A percentile compares a stretch with the other conserved stretches of the same genome.
These are phyloP conservation scores for Orussus abietinus DNA, from an alignment of 1,140 invertebrate species.

Conservation along the genomic window DNA sequence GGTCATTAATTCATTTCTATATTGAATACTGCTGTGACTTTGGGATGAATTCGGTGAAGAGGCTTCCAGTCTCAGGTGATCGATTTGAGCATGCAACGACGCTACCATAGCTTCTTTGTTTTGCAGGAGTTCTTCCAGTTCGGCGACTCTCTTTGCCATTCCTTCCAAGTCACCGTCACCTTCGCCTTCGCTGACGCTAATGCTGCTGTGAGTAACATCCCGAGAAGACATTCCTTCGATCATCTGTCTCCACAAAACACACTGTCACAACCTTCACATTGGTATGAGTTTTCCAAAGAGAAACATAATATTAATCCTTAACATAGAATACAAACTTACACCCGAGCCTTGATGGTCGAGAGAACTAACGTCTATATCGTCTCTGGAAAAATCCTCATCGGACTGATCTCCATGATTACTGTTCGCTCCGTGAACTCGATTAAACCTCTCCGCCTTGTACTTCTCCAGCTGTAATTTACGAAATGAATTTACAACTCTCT, in stretches of 20 bases:
- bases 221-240: constrained; percentile 33
- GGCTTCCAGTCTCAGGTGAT: constrained; percentile 40
- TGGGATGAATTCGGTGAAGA: constrained; percentile 47
- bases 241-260: constrained; percentile 18
- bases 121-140: constrained; percentile 41
- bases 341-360: constrained; percentile 21
- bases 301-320: background rate
- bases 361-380: constrained; percentile 27
- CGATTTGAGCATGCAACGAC: constrained; percentile 44
- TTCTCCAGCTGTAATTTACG: constrained; percentile 29
- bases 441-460: constrained; percentile 27
- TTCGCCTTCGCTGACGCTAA: constrained; percentile 50
- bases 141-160: constrained; percentile 42
- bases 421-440: constrained; percentile 10
- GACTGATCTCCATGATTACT: constrained; percentile 26
- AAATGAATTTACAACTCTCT: constrained; percentile 3
- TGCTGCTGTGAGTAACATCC: constrained; percentile 39
- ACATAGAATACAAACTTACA: constrained; percentile 22
- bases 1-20: constrained; percentile 33
- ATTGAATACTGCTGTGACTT: constrained; percentile 42
- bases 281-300: constrained; percentile 4
- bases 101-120: constrained; percentile 44
- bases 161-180: constrained; percentile 47
- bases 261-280: background rate
- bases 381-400: constrained; percentile 33